Base-by-base conservation (phyloP, 2,797 vertebrate genomes). In the Peromyscus aztecus region DNA sequence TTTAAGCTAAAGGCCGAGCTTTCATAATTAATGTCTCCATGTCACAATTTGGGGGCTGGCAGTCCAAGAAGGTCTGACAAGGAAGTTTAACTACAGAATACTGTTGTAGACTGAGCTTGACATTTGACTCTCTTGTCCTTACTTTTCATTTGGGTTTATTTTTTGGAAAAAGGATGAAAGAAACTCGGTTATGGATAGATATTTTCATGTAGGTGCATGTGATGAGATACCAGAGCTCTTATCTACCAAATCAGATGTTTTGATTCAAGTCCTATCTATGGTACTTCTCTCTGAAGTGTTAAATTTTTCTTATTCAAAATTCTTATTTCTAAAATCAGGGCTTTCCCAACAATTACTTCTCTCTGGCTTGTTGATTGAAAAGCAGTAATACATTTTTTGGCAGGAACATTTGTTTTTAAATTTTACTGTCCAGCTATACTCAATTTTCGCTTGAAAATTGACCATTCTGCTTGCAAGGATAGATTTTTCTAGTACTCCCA, bases 361-460 rank as follows among this genome's bases (percentile, higher is more conserved):
- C n/a, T 94, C 81, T 90, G 8, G 11, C 75, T 23, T 43, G 24
- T 93, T 83, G 59, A 88, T 81, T 87, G 65, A 95, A 97, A 96
- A 87, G 34, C 46, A 77, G 12, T 86, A 94, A 73, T 93, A 14
- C 13, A 91, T 77, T 95, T 95, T 90, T 89, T 80, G 63, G 75
- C 85, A 95, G 27, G 43, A 73, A 90, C 40, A 90, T 95, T 96
- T 91, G 27, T 59, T 95, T 97, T 65, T 94, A 65, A 96, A 96
- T 95, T 97, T 92, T 91, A 94, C 91, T 91, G 65, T 96, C 94
- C 87, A 91, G 0, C 40, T 75, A 34, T 16, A 43, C 96, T 86
- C 87, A 88, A 55, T 19, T 29, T 96, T 98, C 85, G 89, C 85
- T 82, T 73, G 71, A 55, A 97, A 98, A 97, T 94, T 87, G 37